Evolutionary conservation across 2,113 vertebrate species (phyloP).

Genomic region (Alouatta palliata): DNA sequence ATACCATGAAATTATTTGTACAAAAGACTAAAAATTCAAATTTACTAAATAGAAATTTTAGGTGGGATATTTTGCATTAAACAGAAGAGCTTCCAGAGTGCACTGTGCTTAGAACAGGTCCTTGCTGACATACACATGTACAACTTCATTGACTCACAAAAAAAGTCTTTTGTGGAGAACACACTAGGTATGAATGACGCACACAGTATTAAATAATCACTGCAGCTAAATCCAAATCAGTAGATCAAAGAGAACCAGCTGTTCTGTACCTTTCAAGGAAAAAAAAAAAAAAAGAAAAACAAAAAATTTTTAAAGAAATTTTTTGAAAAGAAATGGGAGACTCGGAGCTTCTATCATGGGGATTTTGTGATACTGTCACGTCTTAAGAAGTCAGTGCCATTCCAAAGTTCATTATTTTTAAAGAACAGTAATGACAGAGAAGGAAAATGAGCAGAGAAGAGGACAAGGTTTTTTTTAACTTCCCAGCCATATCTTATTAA

Average conservation of each 20-base stretch:
- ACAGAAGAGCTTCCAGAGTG: background rate
- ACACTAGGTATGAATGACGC: background rate
- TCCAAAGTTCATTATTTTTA: slow-evolving; percentile 7
- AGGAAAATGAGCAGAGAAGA: background rate
- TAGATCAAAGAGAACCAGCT: background rate
- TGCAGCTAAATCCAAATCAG: slow-evolving; percentile 3
- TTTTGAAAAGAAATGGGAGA: background rate
- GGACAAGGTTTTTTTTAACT: background rate
- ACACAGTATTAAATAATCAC: background rate
- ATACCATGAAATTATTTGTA: background rate
- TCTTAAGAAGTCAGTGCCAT: slow-evolving; percentile 21
- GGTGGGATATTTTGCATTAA: background rate
- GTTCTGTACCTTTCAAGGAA: background rate
- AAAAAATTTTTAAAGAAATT: background rate
- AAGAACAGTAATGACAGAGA: background rate
- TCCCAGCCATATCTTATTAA: background rate
- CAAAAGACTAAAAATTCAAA: slow-evolving; percentile 23
- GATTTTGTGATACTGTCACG: background rate
- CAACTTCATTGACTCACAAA: background rate
- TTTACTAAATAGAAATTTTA: background rate
- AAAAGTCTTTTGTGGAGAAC: background rate
- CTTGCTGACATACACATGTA: background rate
- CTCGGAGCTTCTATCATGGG: background rate
- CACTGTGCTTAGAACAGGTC: background rate
- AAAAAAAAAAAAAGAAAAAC: background rate